A percentile compares a stretch with the other conserved stretches of the same genome.
phyloP scores from a whole-genome alignment of 1,140 invertebrate genomes.

The Ceratina japonica region DNA sequence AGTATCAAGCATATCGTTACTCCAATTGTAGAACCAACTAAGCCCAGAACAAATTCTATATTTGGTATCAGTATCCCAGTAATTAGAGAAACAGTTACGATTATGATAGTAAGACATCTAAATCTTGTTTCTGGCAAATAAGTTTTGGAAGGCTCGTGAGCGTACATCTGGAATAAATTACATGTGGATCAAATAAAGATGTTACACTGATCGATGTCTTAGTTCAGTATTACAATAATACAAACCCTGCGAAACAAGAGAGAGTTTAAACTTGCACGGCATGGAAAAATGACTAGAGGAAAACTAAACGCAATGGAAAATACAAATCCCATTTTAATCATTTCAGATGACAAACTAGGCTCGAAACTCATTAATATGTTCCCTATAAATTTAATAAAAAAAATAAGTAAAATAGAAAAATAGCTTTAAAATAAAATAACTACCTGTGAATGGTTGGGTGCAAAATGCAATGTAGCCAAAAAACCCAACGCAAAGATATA shows the following conservation, averaged over 20 bases:
- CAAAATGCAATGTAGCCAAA: slow-evolving; percentile 97
- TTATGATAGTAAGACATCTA: slow-evolving; percentile 87
- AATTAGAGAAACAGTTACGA: slow-evolving; percentile 87
- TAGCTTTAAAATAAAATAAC: slow-evolving; percentile 39
- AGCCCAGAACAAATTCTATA: slow-evolving; percentile 94
- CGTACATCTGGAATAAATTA: slow-evolving; percentile 70
- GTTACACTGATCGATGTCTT: background rate
- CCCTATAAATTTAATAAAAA: slow-evolving; percentile 80
- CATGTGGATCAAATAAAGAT: background rate
- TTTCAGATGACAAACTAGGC: slow-evolving; percentile 88
- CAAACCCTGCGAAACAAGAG: slow-evolving; percentile 91
- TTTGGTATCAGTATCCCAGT: slow-evolving; percentile 90
- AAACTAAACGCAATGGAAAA: slow-evolving; percentile 97
- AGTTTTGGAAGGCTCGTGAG: slow-evolving; percentile 80
- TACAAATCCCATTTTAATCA: slow-evolving; percentile 96
- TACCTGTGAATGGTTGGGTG: slow-evolving; percentile 86
- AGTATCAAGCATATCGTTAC: slow-evolving; percentile 96
- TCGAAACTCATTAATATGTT: slow-evolving; percentile 94
- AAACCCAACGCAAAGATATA: slow-evolving; percentile 92
- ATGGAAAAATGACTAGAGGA: slow-evolving; percentile 97
- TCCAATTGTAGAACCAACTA: slow-evolving; percentile 96
- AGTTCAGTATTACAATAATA: slow-evolving; percentile 21
- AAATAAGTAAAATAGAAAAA: background rate
- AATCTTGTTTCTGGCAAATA: slow-evolving; percentile 91
- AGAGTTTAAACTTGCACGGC: slow-evolving; percentile 95